phyloP scores from a whole-genome alignment of 2,113 vertebrate genomes.

The Smithornis capensis region DNA sequence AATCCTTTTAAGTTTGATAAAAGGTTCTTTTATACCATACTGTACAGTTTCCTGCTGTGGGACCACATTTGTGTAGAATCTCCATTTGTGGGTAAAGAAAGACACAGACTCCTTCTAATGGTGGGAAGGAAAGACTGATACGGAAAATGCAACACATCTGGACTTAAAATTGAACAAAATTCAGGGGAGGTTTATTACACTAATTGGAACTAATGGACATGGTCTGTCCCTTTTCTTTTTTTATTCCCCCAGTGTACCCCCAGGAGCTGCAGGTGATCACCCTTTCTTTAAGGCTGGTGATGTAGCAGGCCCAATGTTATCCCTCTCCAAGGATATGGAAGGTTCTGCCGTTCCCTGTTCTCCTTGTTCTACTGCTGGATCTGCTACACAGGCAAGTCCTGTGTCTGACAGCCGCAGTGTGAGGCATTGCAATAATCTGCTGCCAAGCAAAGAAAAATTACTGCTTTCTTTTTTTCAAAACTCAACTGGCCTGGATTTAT shows the following conservation, averaged over 20 bases:
- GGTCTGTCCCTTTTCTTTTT: neutral
- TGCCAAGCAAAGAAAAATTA: neutral
- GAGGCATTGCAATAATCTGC: neutral
- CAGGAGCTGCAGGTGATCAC: neutral
- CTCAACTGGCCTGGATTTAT: neutral
- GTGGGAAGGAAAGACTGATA: neutral
- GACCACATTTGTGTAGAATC: constrained; percentile 46
- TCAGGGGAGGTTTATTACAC: neutral
- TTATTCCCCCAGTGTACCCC: neutral
- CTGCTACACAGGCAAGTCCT: neutral
- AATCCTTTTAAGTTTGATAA: constrained; percentile 54
- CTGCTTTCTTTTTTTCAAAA: neutral
- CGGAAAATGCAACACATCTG: constrained; percentile 2
- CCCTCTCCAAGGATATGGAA: neutral
- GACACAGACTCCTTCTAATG: neutral
- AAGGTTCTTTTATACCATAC: constrained; percentile 28
- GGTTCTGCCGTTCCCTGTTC: neutral
- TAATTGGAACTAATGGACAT: neutral
- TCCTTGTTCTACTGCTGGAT: neutral
- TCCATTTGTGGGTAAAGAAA: constrained; percentile 30
- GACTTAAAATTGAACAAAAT: neutral
- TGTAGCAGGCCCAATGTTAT: neutral
- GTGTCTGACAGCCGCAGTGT: neutral
- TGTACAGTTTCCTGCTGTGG: constrained; percentile 34
- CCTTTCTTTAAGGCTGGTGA: neutral